Evolutionary conservation across 2,888 invertebrate species (phyloP), one percentile per base, ranked within the genome.

Genomic region (Drosophila nr. perissopoda): DNA sequence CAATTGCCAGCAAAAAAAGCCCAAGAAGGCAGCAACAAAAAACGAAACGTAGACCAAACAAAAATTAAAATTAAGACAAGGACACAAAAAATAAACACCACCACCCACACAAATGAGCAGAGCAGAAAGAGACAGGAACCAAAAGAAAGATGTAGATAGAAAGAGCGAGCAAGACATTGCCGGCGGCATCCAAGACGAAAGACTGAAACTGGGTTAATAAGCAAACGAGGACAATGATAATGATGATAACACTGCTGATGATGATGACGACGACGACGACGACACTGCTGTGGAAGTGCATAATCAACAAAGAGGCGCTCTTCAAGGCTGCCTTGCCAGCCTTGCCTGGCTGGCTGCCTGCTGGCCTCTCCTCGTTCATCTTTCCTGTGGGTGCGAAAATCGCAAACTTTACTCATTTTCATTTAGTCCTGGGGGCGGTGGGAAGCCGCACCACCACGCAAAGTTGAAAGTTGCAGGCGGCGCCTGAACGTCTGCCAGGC

Each of bases 61-160:
- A 91, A 91, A 92, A 92, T 92, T 92, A 91, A 92, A 92, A 92
- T 92, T 92, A 92, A 92, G 91, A 91, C 88, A 91, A 91, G 91
- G 82, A 91, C 83, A 91, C 81, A 83, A 82, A 81, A 82, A 82
- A 80, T 76, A 75, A 66, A 79, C 77, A 76, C 73, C 81, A 65
- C 76, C 63, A 54, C 71, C 69, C 78, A 76, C 66, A 73, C 58
- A 61, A 68, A 49, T 51, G 53, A 48, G 52, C n/a, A 11, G 16
- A 48, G 25, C 27, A 62, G 38, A 31, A 33, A 48, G 36, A 42
- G n/a, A 52, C 18, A n/a, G 46, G 16, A 33, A 46, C 53, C 29
- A 51, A 52, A 53, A 38, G 27, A 52, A 18, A 18, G 51, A 40
- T 27, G 42, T 25, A 51, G 16, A 54, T 11, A 13, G 46, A 25